These are phyloP conservation scores for Daktulosphaira vitifoliae DNA, from an alignment of 1,140 invertebrate species.

Conservation along the genomic window DNA sequence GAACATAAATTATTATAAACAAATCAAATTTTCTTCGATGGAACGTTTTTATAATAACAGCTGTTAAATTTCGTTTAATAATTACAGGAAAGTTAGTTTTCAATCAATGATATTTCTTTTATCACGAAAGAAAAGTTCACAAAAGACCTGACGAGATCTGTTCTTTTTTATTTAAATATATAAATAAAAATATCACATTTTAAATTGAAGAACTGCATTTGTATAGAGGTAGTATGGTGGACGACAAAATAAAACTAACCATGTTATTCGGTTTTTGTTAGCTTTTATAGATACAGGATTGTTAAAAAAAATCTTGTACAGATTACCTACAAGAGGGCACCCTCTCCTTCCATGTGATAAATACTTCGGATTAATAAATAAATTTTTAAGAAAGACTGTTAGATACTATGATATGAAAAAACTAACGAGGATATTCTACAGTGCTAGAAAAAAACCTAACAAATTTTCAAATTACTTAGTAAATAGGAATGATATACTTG, in stretches of 20 bases:
- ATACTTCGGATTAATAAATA: neutral
- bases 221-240: neutral
- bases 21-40: no score
- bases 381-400: neutral
- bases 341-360: constrained; percentile 32
- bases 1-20: no score
- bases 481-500: no score
- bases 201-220: neutral
- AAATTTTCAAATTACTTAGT: neutral
- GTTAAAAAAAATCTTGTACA: constrained; percentile 32
- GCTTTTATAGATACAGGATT: constrained; percentile 17
- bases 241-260: constrained; percentile 5
- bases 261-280: neutral
- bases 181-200: constrained; percentile 5
- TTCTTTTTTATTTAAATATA: constrained; percentile 36
- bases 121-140: constrained; percentile 31
- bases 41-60: no score
- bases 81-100: no score
- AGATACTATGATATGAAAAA: neutral
- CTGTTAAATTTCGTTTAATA: no score
- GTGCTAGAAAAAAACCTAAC: neutral
- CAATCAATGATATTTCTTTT: neutral
- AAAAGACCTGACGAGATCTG: constrained; percentile 39
- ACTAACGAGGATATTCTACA: neutral
- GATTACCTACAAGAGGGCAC: constrained; percentile 33